These are phyloP conservation scores for Phyllostomus hastatus DNA, from an alignment of 2,113 vertebrate species.

Conservation along the genomic window DNA sequence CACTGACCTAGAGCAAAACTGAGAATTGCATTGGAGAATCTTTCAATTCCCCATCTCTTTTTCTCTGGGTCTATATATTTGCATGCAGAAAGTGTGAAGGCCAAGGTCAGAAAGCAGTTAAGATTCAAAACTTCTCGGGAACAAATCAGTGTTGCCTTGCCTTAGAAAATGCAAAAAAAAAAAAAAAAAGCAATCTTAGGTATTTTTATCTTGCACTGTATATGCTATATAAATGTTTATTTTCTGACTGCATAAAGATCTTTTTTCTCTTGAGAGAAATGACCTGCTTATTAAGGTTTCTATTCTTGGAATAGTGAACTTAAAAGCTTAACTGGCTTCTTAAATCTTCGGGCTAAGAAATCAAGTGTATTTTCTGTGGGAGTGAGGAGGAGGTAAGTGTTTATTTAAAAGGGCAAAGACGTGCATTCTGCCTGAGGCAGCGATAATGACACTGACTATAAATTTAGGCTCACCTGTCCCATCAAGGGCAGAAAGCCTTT, in stretches of 20 bases:
- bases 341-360: not conserved
- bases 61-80: not conserved
- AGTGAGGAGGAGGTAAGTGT: not conserved
- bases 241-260: not conserved
- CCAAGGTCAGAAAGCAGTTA: slow-evolving; percentile 30
- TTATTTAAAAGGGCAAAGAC: slow-evolving; percentile 6
- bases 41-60: slow-evolving; percentile 1
- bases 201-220: not conserved
- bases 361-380: not conserved
- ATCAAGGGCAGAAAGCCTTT: not conserved
- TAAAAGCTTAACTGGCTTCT: not conserved
- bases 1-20: slow-evolving; percentile 45
- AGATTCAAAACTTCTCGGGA: not conserved
- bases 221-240: not conserved
- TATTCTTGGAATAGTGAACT: not conserved
- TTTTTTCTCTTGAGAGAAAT: not conserved
- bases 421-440: not conserved
- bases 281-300: not conserved
- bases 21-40: slow-evolving; percentile 22
- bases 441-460: not conserved
- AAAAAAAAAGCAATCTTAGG: not conserved
- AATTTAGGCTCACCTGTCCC: not conserved
- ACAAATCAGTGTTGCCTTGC: not conserved
- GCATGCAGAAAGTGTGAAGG: not conserved
- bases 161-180: not conserved